Conservation (phyloP, 2,113 vertebrate genomes). For the Mus pahari region DNA sequence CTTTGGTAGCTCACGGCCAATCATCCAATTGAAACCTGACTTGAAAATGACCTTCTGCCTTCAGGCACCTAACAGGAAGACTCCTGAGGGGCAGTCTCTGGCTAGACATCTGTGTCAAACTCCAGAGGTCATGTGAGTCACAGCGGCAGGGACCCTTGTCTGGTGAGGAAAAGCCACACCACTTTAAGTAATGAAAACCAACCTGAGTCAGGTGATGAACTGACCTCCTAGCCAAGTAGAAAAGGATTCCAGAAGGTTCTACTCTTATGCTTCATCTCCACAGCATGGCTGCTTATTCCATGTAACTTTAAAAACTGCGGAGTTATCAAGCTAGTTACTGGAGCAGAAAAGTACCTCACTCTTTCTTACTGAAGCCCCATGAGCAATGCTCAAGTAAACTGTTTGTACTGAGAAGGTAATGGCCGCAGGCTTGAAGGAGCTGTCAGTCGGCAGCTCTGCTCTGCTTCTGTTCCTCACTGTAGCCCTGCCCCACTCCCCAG, state of each 20-base stretch:
- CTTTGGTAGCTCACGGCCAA: not conserved
- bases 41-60: not conserved
- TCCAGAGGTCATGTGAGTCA: not conserved
- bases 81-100: not conserved
- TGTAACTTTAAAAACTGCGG: not conserved
- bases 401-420: not conserved
- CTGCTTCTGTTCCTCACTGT: too few relatives aligned
- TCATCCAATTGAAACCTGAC: not conserved
- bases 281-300: not conserved
- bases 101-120: not conserved
- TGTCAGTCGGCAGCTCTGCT: rapidly evolving
- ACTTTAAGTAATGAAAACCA: not conserved
- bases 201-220: not conserved
- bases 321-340: not conserved
- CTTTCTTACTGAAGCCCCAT: not conserved
- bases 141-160: rapidly evolving
- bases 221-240: not conserved
- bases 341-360: not conserved
- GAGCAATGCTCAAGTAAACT: not conserved
- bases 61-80: not conserved
- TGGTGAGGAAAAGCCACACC: not conserved
- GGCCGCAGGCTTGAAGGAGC: not conserved
- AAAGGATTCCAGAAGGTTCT: not conserved
- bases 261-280: not conserved
- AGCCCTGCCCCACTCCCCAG: not conserved